Percentiles rank a stretch among this genome's conserved stretches.
Conservation (phyloP, 2,797 vertebrate species). For the Myotis vivesi region DNA sequence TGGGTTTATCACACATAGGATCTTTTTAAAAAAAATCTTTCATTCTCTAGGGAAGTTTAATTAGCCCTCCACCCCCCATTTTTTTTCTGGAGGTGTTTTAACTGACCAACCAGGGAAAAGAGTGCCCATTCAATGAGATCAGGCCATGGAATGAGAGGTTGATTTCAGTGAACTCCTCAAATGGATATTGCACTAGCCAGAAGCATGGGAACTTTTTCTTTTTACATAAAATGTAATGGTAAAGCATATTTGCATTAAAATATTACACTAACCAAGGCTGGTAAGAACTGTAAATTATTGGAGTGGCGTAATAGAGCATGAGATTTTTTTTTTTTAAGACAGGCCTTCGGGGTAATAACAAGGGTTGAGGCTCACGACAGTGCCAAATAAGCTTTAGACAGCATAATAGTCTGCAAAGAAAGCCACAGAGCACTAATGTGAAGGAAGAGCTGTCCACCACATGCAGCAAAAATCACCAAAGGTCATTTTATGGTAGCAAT, state of each 20-base stretch:
- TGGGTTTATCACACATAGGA: slow-evolving; percentile 76
- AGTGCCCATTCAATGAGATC: slow-evolving; percentile 63
- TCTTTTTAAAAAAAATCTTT: slow-evolving; percentile 54
- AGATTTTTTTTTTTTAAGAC: slow-evolving; percentile 85
- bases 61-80: slow-evolving; percentile 51
- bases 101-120: slow-evolving; percentile 73
- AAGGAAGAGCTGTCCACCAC: slow-evolving; percentile 90
- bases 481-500: slow-evolving; percentile 92
- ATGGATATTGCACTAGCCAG: slow-evolving; percentile 66
- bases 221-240: slow-evolving; percentile 77
- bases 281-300: slow-evolving; percentile 86
- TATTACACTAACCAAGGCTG: slow-evolving; percentile 84
- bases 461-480: slow-evolving; percentile 92
- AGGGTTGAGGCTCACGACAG: slow-evolving; percentile 89
- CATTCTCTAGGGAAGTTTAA: slow-evolving; percentile 80
- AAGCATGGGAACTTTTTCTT: slow-evolving; percentile 76
- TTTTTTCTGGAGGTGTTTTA: slow-evolving; percentile 67
- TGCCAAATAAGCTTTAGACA: slow-evolving; percentile 91
- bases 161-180: slow-evolving; percentile 71
- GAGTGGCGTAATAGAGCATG: slow-evolving; percentile 85
- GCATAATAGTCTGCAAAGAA: slow-evolving; percentile 91
- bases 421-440: slow-evolving; percentile 90
- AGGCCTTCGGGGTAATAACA: slow-evolving; percentile 89
- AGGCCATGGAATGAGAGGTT: slow-evolving; percentile 51
- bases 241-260: slow-evolving; percentile 86